phyloP scores from a whole-genome alignment of 2,797 vertebrate genomes.

The Pangasius djambal region DNA sequence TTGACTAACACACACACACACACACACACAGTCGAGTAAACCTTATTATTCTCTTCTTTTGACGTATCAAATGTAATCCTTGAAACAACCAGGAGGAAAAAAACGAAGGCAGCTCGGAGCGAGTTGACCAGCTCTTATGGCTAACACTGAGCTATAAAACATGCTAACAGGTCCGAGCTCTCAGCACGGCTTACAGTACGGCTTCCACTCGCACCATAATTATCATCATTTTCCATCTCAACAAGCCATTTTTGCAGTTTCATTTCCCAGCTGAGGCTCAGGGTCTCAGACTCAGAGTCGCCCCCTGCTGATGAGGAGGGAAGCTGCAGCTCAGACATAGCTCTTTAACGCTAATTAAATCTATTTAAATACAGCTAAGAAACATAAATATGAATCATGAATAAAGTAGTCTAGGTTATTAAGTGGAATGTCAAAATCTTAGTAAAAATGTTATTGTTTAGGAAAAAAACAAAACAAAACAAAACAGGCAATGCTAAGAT shows the following conservation, averaged over 20 bases:
- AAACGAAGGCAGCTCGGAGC: neutral
- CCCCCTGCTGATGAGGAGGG: neutral
- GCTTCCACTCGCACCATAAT: neutral
- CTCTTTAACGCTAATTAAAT: neutral
- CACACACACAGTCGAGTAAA: neutral
- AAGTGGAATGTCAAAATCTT: neutral
- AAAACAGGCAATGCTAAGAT: neutral
- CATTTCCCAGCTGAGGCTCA: neutral
- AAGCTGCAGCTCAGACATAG: too few relatives aligned
- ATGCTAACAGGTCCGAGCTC: neutral
- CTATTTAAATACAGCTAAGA: neutral
- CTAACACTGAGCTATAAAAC: neutral
- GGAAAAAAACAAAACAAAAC: too few relatives aligned
- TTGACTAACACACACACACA: neutral
- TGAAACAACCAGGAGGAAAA: neutral
- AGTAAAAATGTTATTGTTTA: neutral
- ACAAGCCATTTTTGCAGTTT: neutral
- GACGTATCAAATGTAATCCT: neutral
- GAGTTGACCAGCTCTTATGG: neutral
- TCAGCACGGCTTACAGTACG: neutral
- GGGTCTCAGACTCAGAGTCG: neutral
- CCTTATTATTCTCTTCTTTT: slow-evolving; percentile 14
- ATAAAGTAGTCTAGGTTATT: neutral
- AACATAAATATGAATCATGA: neutral
- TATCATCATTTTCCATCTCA: neutral